phyloP scores from a whole-genome alignment of 2,113 vertebrate species.

The Octodon degus region DNA sequence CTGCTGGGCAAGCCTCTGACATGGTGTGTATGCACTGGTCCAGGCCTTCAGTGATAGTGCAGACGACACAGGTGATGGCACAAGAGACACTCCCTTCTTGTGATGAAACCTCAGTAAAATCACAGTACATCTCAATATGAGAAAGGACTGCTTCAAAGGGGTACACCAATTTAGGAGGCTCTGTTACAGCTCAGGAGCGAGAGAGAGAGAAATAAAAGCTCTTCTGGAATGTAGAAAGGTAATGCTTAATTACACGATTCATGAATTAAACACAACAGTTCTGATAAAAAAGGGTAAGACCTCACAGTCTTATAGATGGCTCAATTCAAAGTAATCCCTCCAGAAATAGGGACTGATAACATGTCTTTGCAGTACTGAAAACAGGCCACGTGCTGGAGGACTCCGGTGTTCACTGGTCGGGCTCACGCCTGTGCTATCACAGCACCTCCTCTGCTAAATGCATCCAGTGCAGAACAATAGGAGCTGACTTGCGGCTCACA shows the following conservation, averaged over 20 bases:
- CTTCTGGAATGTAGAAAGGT: constrained; percentile 90
- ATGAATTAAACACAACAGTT: constrained; percentile 86
- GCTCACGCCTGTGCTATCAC: constrained; percentile 82
- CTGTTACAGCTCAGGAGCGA: constrained; percentile 83
- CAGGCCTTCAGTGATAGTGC: constrained; percentile 68
- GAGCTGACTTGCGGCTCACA: constrained; percentile 64
- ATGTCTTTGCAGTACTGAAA: constrained; percentile 76
- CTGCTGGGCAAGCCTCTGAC: constrained; percentile 67
- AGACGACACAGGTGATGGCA: constrained; percentile 84
- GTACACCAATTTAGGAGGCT: constrained; percentile 84
- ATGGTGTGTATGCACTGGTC: constrained; percentile 76
- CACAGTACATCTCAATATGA: constrained; percentile 90
- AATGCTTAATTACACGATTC: constrained; percentile 80
- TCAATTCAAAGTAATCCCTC: constrained; percentile 86
- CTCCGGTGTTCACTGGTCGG: constrained; percentile 36
- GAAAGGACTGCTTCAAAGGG: constrained; percentile 87
- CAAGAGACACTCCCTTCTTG: constrained; percentile 86
- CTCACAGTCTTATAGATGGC: constrained; percentile 87
- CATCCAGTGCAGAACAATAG: constrained; percentile 83
- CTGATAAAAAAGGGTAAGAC: constrained; percentile 85
- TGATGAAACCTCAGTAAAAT: constrained; percentile 80
- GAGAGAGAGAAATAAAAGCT: constrained; percentile 76
- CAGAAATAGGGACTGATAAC: constrained; percentile 81
- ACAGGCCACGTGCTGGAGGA: constrained; percentile 77
- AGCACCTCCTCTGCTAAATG: constrained; percentile 77